Evolutionary conservation across 2,888 invertebrate genomes (phyloP).

Genomic region (Entomobrya proxima): DNA sequence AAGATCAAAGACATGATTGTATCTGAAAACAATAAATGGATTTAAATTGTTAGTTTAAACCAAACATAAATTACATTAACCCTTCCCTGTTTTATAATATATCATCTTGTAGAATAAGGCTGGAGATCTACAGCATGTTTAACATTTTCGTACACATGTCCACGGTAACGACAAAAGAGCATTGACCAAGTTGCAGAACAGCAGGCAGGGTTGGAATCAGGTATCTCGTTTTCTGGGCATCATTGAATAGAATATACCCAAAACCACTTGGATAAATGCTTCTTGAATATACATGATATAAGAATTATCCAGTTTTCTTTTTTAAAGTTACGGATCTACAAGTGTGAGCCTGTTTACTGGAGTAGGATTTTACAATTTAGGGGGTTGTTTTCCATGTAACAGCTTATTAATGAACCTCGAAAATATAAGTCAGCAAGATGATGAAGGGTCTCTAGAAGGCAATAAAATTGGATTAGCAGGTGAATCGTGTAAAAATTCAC

Average conservation of each 20-base stretch:
- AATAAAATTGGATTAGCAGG: conserved; percentile 54
- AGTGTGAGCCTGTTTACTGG: not conserved
- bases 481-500: not conserved
- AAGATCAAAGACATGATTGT: conserved; percentile 9
- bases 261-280: too few relatives aligned
- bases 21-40: conserved; percentile 1
- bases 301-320: not conserved
- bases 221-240: too few relatives aligned
- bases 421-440: conserved; percentile 9
- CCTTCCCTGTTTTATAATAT: conserved; percentile 9
- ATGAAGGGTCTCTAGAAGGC: conserved; percentile 32
- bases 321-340: not conserved
- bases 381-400: not conserved
- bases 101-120: not conserved
- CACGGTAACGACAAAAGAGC: too few relatives aligned
- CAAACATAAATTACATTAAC: conserved; percentile 24
- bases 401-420: conserved; percentile 18
- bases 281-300: not conserved
- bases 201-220: too few relatives aligned
- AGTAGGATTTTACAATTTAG: not conserved
- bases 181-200: too few relatives aligned
- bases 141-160: conserved; percentile 26
- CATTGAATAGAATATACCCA: too few relatives aligned
- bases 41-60: conserved; percentile 20
- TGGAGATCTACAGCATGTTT: conserved; percentile 10